These are phyloP conservation scores for Fistularia tabacaria DNA, from an alignment of 2,797 vertebrate genomes.

Conservation along the genomic window DNA sequence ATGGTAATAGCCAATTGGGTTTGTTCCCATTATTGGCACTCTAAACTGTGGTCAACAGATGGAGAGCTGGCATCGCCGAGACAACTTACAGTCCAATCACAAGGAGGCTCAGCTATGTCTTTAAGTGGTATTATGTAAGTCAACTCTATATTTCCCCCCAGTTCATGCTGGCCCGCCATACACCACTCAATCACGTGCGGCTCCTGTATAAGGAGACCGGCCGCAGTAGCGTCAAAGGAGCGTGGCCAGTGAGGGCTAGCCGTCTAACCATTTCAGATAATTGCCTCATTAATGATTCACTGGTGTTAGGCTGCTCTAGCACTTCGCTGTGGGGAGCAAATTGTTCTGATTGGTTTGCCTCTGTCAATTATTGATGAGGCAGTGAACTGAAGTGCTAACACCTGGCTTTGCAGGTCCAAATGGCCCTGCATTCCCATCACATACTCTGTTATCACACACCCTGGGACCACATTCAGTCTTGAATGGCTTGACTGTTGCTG, in stretches of 20 bases:
- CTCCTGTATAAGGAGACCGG: slow-evolving; percentile 40
- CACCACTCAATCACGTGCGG: slow-evolving; percentile 48
- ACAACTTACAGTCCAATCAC: slow-evolving; percentile 47
- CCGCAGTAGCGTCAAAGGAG: slow-evolving; percentile 61
- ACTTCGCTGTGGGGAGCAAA: slow-evolving; percentile 80
- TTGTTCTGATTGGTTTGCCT: slow-evolving; percentile 82
- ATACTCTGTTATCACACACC: slow-evolving; percentile 62
- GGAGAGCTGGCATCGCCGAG: slow-evolving; percentile 56
- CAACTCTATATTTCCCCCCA: slow-evolving; percentile 8
- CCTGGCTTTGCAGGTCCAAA: slow-evolving; percentile 75
- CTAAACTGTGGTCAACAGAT: slow-evolving; percentile 69
- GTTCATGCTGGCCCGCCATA: slow-evolving; percentile 29
- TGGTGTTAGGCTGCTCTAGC: slow-evolving; percentile 76
- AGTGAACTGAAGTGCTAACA: slow-evolving; percentile 77
- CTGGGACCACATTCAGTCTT: slow-evolving; percentile 50
- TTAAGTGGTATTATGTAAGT: slow-evolving; percentile 23
- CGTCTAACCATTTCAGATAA: slow-evolving; percentile 80
- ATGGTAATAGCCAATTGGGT: slow-evolving; percentile 71
- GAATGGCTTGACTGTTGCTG: slow-evolving; percentile 34
- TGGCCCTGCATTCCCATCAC: slow-evolving; percentile 67
- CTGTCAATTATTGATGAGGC: slow-evolving; percentile 83
- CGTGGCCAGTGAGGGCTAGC: slow-evolving; percentile 65
- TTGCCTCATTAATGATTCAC: slow-evolving; percentile 85
- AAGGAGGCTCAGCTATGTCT: slow-evolving; percentile 30
- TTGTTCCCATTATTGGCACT: slow-evolving; percentile 69